phyloP scores from a whole-genome alignment of 2,888 invertebrate genomes.

The Craniophora ligustri region DNA sequence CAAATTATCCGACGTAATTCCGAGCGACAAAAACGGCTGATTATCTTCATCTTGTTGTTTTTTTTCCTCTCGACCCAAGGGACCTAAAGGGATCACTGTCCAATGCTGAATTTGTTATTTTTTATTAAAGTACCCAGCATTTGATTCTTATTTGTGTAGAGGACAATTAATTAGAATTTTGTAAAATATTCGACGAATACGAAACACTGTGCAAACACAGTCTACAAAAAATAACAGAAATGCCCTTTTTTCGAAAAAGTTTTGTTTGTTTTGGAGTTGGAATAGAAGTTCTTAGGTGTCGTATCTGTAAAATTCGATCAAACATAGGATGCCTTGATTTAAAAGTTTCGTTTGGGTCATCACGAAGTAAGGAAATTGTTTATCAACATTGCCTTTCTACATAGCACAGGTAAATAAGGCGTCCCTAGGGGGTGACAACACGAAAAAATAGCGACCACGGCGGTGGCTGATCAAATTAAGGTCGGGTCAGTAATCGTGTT shows the following conservation, averaged over 20 bases:
- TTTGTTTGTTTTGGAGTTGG: background rate
- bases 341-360: conserved; percentile 38
- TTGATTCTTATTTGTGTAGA: conserved; percentile 40
- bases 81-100: conserved; percentile 74
- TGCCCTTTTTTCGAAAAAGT: background rate
- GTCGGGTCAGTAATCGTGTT: conserved; percentile 87
- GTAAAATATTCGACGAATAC: background rate
- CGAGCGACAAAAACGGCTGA: conserved; percentile 83
- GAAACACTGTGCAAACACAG: background rate
- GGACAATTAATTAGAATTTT: conserved; percentile 19
- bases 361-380: conserved; percentile 39
- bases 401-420: conserved; percentile 70
- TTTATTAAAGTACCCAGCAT: conserved; percentile 46
- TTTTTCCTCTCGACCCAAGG: conserved; percentile 69
- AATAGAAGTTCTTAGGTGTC: too few species aligned
- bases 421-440: conserved; percentile 69
- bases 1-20: conserved; percentile 84
- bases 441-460: conserved; percentile 74
- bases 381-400: conserved; percentile 56
- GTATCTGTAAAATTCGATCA: background rate
- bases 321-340: conserved; percentile 24
- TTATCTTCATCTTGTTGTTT: conserved; percentile 75
- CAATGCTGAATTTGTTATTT: conserved; percentile 65
- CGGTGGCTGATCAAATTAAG: conserved; percentile 84
- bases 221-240: background rate